Base-by-base conservation (phyloP, 2,888 invertebrate genomes). In the Melipona beecheii region DNA sequence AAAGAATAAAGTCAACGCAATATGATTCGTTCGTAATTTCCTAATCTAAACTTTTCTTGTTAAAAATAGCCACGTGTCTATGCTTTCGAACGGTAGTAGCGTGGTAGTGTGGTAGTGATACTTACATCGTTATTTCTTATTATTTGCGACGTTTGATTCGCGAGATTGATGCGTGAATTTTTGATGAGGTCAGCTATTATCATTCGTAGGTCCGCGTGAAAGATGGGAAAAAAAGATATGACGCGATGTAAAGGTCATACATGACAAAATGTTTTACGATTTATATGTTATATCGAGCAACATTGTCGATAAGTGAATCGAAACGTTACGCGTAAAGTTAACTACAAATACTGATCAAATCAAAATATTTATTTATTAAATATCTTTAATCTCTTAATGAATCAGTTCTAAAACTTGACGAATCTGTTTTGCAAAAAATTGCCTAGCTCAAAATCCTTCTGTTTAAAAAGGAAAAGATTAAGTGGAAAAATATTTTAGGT, bases 171-270 rank as follows among this genome's bases (percentile, higher is more conserved):
- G 52, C 13, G 58, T 43, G 4, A 13, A 60, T 72, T 58, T 50
- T 68, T 64, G 80, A 83, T 64, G 68, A 83, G 65, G 27, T 80
- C 83, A 69, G 68, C n/a, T 36, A 50, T 52, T 71, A 82, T 79
- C 71, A 54, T 69, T 56, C 19, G 43, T 52, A 73, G 78, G 56
- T 56, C 24, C 19, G 13, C 19, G 17, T 19, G 36, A 50, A 31
- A 17, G 24, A 71, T 66, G 27, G 17, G 11, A 69, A 75, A 49
- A 72, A 70, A 21, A 19, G 31, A 31, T 50, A 80, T 80, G 52
- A 21, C 70, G 65, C 75, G 75, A 80, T 74, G 31, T 36, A 27
- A 58, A 56, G 69, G 54, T 80, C 75, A 11, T 36, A 36, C n/a
- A n/a, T 1, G 62, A 74, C 65, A 64, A 58, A 70, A 2, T 54